Evolutionary conservation across 2,797 vertebrate genomes (phyloP).

Genomic region (Anguilla pacifica): DNA sequence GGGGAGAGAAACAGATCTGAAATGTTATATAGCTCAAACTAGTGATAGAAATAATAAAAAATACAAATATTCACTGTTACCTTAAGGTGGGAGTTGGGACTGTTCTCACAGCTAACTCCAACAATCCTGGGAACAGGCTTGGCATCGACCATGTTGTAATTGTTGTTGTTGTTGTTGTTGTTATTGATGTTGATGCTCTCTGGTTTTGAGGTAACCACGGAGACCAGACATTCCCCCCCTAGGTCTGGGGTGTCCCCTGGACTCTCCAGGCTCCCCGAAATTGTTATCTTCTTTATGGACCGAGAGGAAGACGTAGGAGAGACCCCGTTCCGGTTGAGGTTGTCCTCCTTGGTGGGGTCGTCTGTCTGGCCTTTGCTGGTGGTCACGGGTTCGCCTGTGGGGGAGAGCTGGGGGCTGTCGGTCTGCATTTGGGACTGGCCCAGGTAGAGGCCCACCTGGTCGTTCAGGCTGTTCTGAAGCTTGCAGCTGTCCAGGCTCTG

Average conservation of each 20-base stretch:
- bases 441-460: constrained; percentile 31
- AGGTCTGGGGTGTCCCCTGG: neutral
- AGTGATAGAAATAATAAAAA: neutral
- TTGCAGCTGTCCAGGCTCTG: constrained; percentile 31
- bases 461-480: constrained; percentile 28
- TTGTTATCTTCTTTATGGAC: constrained; percentile 55
- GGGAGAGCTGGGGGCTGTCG: neutral
- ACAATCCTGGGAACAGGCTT: neutral
- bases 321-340: constrained; percentile 22
- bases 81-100: constrained; percentile 16
- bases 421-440: constrained; percentile 19
- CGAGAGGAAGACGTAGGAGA: constrained; percentile 41
- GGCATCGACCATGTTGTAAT: neutral
- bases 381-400: neutral
- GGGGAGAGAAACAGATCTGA: neutral
- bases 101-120: neutral
- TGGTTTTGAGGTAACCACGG: constrained; percentile 12
- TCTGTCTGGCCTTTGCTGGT: constrained; percentile 4
- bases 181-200: constrained; percentile 64
- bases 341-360: constrained; percentile 33
- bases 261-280: constrained; percentile 40
- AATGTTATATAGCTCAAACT: neutral
- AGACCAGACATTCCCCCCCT: neutral
- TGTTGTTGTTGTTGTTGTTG: constrained; percentile 53
- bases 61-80: neutral